Base-by-base conservation (phyloP, 2,113 vertebrate species). In the Epinephelus fuscoguttatus region DNA sequence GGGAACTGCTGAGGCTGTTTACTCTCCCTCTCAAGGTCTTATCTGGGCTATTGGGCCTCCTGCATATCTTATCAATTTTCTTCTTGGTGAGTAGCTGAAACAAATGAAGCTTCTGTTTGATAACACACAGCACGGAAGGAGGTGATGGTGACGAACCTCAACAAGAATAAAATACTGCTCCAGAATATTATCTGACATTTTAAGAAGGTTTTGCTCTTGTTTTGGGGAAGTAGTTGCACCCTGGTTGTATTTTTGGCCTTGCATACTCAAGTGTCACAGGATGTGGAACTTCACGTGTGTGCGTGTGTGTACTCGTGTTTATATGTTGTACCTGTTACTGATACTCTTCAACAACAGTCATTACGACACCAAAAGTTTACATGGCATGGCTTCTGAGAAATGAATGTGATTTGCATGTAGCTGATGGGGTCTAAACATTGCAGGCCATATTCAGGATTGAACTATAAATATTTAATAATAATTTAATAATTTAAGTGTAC, bases 1-100 rank as follows among this genome's bases (percentile, higher is more conserved):
- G 55, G 95, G 95, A 52, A 96, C 91, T 15, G 95, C 96, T 80
- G 96, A 97, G 91, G 94, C 94, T 0, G 87, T 96, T 80, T 96
- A 96, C 78, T 87, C 94, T 72, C 96, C 95, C 18, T 79, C 90
- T n/a, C 94, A 91, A 91, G 96, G 96, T 75, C 75, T 97, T 0
- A 19, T 94, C 70, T 97, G 96, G 96, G 93, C 95, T 42, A 85
- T 95, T 30, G 96, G 92, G 0, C 95, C 95, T 14, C 67, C 91
- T 59, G 94, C 94, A 52, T 96, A 95, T 91, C 78, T 92, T 75
- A 74, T 95, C 33, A 94, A 89, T 53, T 96, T 96, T 75, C 18
- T 94, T 61, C 66, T 96, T 42, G 95, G 96, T 97, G 93, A 96
- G 95, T 82, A 37, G 19, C 13, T 56, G 4, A 80, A 62, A 79